Evolutionary conservation across 2,888 invertebrate genomes (phyloP), one percentile per base, ranked within the genome.

Genomic region (Smittia aterrima): DNA sequence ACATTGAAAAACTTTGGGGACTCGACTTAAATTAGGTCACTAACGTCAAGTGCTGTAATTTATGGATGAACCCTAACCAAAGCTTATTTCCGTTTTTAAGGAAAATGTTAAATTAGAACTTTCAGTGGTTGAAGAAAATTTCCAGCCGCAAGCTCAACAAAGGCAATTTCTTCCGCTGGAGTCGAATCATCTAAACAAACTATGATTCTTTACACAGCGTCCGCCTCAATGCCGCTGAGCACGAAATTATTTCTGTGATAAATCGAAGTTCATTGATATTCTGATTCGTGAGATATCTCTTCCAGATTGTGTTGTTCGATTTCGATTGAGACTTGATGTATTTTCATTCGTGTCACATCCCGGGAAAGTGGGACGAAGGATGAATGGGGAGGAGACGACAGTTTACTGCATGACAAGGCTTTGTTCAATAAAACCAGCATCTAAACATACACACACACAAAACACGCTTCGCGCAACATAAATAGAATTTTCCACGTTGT

Each of bases 401-500:
- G 16, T 32, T 32, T 47, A 47, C 47, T 16, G 47, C 47, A 47
- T 16, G 47, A 47, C 16, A 11, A 38, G 4, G n/a, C n/a, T n/a
- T 38, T 11, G 4, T 47, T 16, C 3, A 47, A 47, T n/a, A 6
- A n/a, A 47, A 13, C 47, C 47, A 32, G 32, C 32, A 32, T 47
- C 47, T 3, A 11, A 13, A 16, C 47, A 16, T 16, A 47, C 47
- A 47, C 47, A 38, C 38, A 38, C 38, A n/a, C n/a, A n/a, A n/a
- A 32, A 32, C 32, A 16, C 47, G 58, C 58, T 47, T 13, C 13
- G 58, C 13, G 58, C 1, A 13, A 47, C 3, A 47, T 47, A 58
- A 58, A 58, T 18, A 58, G 32, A 58, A 58, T 58, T 58, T 58
- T 58, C 58, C 22, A 18, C 58, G 7, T 58, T 58, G n/a, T 58